Percentiles rank a stretch among this genome's conserved stretches.
phyloP scores from a whole-genome alignment of 2,888 invertebrate species.

The Mesochorus sp. region DNA sequence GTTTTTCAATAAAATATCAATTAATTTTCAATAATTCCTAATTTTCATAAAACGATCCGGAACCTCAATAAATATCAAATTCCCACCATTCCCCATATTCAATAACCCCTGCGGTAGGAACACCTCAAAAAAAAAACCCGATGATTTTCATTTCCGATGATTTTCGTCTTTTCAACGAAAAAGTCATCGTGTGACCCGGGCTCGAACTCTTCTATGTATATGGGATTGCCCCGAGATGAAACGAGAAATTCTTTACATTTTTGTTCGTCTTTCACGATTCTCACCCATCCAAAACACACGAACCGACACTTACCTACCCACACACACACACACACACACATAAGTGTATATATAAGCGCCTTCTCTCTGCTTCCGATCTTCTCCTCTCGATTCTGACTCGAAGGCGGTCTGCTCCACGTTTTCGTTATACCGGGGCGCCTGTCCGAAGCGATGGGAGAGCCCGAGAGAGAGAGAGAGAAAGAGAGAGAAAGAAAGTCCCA shows the following conservation, averaged over 20 bases:
- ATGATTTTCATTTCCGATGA: neutral
- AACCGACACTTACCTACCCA: no score
- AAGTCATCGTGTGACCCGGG: neutral
- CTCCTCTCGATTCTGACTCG: conserved; percentile 27
- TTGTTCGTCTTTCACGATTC: conserved; percentile 34
- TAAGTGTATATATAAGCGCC: conserved; percentile 17
- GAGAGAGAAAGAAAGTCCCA: conserved; percentile 39
- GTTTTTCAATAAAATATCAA: no score
- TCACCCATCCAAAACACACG: conserved; percentile 1
- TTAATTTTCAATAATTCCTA: no score
- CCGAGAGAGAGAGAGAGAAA: conserved; percentile 22
- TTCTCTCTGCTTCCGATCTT: conserved; percentile 49
- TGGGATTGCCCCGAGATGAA: conserved; percentile 6
- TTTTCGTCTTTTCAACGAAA: neutral
- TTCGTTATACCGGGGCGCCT: conserved; percentile 41
- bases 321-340: neutral
- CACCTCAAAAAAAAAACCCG: neutral
- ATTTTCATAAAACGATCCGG: no score
- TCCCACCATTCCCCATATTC: no score
- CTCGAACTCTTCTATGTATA: neutral
- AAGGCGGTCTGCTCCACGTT: conserved; percentile 18
- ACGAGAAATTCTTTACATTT: conserved; percentile 40
- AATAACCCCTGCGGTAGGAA: no score
- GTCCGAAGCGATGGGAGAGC: conserved; percentile 40
- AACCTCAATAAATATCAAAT: no score